phyloP scores from a whole-genome alignment of 2,113 vertebrate species.

The Tor tambroides region DNA sequence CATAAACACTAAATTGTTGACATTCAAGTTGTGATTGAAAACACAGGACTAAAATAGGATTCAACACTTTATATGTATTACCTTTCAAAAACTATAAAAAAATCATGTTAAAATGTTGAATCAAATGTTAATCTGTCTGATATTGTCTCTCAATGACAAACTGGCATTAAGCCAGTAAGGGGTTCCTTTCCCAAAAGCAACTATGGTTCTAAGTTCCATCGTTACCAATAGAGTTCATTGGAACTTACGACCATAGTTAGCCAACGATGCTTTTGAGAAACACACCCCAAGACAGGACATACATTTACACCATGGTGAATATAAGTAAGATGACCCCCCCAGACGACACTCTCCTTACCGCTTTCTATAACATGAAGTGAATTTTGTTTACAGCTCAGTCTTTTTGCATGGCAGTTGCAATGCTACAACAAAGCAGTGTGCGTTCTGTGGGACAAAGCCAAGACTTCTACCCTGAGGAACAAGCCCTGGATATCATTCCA shows the following conservation, averaged over 20 bases:
- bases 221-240: too few species aligned
- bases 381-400: constrained; percentile 2
- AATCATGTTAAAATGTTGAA: neutral
- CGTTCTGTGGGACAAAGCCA: constrained; percentile 63
- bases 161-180: neutral
- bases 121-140: neutral
- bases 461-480: constrained; percentile 69
- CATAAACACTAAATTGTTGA: too few species aligned
- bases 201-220: too few species aligned
- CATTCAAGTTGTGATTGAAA: too few species aligned
- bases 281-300: neutral
- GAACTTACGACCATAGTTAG: too few species aligned
- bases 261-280: too few species aligned
- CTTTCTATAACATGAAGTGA: neutral
- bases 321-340: neutral
- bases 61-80: too few species aligned
- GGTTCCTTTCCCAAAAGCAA: too few species aligned
- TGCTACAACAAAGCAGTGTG: constrained; percentile 66
- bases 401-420: neutral
- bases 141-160: neutral
- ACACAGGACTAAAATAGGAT: too few species aligned
- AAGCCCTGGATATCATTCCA: constrained; percentile 72
- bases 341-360: neutral
- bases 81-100: too few species aligned
- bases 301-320: neutral